A percentile compares a stretch with the other conserved stretches of the same genome.
Conservation (phyloP, 1,140 invertebrate genomes). For the Papilio xuthus region DNA sequence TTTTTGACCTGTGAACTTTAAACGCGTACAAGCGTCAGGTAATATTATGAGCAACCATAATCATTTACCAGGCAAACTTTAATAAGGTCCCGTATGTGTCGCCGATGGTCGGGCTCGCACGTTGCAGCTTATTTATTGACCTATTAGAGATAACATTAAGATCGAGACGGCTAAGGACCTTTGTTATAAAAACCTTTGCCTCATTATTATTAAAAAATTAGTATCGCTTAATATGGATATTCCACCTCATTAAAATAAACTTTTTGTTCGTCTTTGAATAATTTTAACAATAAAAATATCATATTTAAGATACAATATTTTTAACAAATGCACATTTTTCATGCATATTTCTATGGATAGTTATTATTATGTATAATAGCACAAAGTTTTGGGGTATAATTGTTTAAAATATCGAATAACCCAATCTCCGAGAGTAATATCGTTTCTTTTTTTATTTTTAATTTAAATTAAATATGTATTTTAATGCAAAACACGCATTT, state of each 20-base stretch:
- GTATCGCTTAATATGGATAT: constrained; percentile 25
- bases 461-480: too few relatives aligned
- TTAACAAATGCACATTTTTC: background rate
- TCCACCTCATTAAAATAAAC: background rate
- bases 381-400: too few relatives aligned
- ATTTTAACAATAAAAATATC: background rate
- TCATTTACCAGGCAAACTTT: constrained; percentile 63
- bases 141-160: constrained; percentile 82
- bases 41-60: constrained; percentile 68
- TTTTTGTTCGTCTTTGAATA: background rate
- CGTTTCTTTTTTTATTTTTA: too few relatives aligned
- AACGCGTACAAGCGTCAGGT: constrained; percentile 40
- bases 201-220: constrained; percentile 79
- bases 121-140: constrained; percentile 80
- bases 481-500: background rate
- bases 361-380: too few relatives aligned
- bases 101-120: constrained; percentile 80
- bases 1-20: constrained; percentile 27
- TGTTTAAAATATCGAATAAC: too few relatives aligned
- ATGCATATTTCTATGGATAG: too few relatives aligned
- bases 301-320: background rate
- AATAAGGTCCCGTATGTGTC: constrained; percentile 74
- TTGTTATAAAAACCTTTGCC: constrained; percentile 81
- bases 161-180: constrained; percentile 81
- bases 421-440: too few relatives aligned